Conservation (phyloP, 2,888 invertebrate genomes). For the Agrochola circellaris region DNA sequence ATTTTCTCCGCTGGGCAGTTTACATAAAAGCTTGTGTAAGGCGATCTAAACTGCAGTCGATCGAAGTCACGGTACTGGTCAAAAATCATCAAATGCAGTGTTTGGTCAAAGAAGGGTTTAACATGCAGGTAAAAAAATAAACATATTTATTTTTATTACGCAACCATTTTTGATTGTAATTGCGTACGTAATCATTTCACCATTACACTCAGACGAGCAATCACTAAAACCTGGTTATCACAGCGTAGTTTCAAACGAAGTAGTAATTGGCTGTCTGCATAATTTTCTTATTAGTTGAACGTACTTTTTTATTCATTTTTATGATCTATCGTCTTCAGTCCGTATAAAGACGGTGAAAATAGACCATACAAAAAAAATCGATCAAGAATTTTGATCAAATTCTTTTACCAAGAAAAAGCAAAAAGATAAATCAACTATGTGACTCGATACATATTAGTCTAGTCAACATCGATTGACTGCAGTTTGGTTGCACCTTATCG, state of each 20-base stretch:
- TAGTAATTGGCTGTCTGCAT: too few relatives aligned
- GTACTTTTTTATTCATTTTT: not conserved
- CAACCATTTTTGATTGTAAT: not conserved
- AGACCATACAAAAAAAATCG: not conserved
- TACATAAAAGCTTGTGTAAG: conserved; percentile 1
- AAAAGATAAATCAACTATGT: too few relatives aligned
- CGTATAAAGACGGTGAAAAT: not conserved
- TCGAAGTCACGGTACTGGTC: conserved; percentile 3
- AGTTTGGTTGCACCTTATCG: conserved; percentile 40
- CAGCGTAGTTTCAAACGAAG: not conserved
- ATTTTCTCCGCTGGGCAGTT: not conserved
- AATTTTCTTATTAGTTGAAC: not conserved
- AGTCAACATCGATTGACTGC: conserved; percentile 19
- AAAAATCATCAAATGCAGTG: not conserved
- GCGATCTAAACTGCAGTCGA: conserved; percentile 36
- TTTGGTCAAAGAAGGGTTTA: not conserved
- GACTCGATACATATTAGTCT: not conserved
- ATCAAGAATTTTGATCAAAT: too few relatives aligned
- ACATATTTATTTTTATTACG: not conserved
- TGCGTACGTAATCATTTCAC: not conserved
- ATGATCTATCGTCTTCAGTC: not conserved
- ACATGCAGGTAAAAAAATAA: not conserved
- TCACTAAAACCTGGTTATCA: not conserved
- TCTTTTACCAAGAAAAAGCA: not conserved
- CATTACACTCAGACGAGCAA: not conserved